Percentiles rank a stretch among this genome's conserved stretches.
phyloP scores from a whole-genome alignment of 2,797 vertebrate genomes.

The Pseudomugil tenellus region DNA sequence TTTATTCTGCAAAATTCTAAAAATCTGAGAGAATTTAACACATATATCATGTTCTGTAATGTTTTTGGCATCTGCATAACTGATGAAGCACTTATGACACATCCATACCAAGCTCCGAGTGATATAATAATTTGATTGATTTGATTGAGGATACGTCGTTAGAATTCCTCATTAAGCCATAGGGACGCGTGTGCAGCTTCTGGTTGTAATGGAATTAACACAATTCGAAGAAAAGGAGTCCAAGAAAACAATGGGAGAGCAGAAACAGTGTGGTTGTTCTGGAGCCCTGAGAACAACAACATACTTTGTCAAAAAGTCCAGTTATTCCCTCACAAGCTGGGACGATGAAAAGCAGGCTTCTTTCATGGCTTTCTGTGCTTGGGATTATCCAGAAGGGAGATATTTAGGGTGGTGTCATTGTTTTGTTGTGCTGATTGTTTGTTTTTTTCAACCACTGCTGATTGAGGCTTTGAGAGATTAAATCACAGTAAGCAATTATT shows the following conservation, averaged over 20 bases:
- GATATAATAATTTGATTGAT: not conserved
- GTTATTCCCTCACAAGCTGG: conserved; percentile 51
- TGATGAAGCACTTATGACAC: not conserved
- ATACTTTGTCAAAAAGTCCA: conserved; percentile 53
- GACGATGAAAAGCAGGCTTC: conserved; percentile 50
- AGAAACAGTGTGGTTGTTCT: conserved; percentile 23
- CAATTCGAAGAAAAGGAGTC: conserved; percentile 6
- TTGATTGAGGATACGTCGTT: not conserved
- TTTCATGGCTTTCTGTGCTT: conserved; percentile 39
- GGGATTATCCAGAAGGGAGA: conserved; percentile 33
- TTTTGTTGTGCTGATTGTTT: conserved; percentile 20
- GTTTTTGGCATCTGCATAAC: conserved; percentile 3
- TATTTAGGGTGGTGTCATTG: conserved; percentile 23
- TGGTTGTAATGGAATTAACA: conserved; percentile 14
- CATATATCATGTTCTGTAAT: not conserved
- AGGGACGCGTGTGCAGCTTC: conserved; percentile 7
- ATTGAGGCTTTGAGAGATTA: conserved; percentile 59
- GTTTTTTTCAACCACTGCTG: conserved; percentile 41
- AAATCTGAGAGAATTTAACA: not conserved
- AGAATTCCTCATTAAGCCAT: not conserved
- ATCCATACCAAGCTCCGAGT: not conserved
- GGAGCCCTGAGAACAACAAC: conserved; percentile 47
- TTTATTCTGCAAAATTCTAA: not conserved
- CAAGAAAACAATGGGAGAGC: conserved; percentile 27
- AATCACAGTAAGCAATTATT: conserved; percentile 47